Conservation (phyloP, 1,140 invertebrate species). For the Aphaenogaster rudis region DNA sequence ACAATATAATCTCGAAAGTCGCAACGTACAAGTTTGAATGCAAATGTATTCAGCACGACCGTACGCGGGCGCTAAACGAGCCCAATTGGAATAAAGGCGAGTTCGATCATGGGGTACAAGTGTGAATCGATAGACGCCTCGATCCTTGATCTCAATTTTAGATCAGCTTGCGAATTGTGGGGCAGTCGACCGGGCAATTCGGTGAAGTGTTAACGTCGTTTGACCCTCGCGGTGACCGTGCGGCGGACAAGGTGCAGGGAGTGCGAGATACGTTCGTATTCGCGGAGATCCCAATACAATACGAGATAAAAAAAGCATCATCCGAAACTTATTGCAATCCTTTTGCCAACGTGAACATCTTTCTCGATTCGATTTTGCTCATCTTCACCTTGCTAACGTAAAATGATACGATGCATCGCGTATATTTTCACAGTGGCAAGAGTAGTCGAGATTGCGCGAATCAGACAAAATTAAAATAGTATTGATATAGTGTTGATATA, state of each 20-base stretch:
- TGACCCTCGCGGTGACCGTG: slow-evolving; percentile 45
- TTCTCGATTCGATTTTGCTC: background rate
- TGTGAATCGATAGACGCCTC: slow-evolving; percentile 53
- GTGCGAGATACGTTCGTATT: slow-evolving; percentile 32
- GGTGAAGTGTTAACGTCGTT: slow-evolving; percentile 57
- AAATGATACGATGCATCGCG: background rate
- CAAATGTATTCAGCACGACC: slow-evolving; percentile 46
- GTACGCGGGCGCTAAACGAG: slow-evolving; percentile 50
- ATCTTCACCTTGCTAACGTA: background rate
- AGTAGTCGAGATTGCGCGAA: background rate
- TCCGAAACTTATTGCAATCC: slow-evolving; percentile 2
- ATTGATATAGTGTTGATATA: background rate
- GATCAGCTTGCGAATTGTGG: slow-evolving; percentile 48
- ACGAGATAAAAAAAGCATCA: background rate
- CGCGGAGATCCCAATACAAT: slow-evolving; percentile 12
- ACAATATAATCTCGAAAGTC: slow-evolving; percentile 45
- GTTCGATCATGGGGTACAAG: slow-evolving; percentile 44
- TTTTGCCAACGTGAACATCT: background rate
- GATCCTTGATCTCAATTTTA: slow-evolving; percentile 65
- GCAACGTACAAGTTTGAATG: slow-evolving; percentile 48
- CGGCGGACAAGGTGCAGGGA: slow-evolving; percentile 26
- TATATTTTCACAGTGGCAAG: background rate
- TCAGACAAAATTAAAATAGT: background rate
- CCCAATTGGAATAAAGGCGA: slow-evolving; percentile 61
- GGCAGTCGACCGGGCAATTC: slow-evolving; percentile 47